Evolutionary conservation across 23 tunicate species (phyloP), one percentile per base, ranked within the genome.

Genomic region (Diplosoma virens): DNA sequence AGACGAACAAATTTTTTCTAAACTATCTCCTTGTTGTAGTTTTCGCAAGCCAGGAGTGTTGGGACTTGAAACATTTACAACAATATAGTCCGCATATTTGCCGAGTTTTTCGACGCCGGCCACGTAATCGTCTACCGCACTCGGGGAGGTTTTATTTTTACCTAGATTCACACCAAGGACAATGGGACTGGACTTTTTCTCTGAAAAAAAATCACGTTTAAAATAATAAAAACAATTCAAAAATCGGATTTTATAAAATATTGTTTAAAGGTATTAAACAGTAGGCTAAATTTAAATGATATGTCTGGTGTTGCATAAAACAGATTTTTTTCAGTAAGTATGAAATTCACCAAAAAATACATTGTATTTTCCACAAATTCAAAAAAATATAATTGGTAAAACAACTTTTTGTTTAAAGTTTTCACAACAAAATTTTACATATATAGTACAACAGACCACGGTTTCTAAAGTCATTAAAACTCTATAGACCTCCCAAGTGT

Each of bases 21-120:
- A 60, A 7, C 53, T 50, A 25, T 76, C 65, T 41, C 52, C 63
- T 9, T 66, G 75, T 77, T 92, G 97, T 5, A 92, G 65, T 31
- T 84, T 74, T 70, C 97, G 45, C 29, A 92, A 68, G 20, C 97
- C 97, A 16, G 87, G 84, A 31, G 97, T 92, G 79, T 92, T 92
- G 32, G 97, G 97, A 53, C 97, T 92, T 9, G 97, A 92, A 21
- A 92, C 83, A 92, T 92, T 92, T 24, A 92, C 77, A 55, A 92
- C 97, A 65, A 92, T 70, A 33, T 92, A 92, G 69, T 92, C 91
- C 29, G 92, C 87, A 68, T 37, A 92, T 30, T 29, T 27, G 0
- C 97, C 97, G 4, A 92, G 84, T 16, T 56, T 34, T 66, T 27
- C 32, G 6, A 92, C 79, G 1, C 97, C 97, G 3, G 37, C 35